These are phyloP conservation scores for Pleuronectes platessa DNA, from an alignment of 2,113 vertebrate species.

Conservation along the genomic window DNA sequence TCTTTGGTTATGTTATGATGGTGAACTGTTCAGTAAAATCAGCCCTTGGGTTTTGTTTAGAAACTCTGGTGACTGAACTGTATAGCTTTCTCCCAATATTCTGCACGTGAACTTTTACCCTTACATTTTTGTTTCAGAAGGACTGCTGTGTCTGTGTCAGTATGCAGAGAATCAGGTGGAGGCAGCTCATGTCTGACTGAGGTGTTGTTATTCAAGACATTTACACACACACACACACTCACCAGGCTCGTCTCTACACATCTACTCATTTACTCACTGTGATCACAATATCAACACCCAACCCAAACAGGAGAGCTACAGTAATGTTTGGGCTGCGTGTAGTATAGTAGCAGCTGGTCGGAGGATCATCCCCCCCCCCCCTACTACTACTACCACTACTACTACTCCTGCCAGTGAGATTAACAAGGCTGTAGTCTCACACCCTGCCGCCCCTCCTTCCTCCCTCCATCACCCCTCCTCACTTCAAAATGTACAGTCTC, in stretches of 20 bases:
- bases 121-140: slow-evolving; percentile 1
- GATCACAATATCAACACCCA: slow-evolving; percentile 26
- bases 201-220: too few relatives aligned
- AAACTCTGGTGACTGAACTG: too few relatives aligned
- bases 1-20: too few relatives aligned
- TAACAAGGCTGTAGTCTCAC: slow-evolving; percentile 61
- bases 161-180: slow-evolving; percentile 15
- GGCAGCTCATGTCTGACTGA: neutral
- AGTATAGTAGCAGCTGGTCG: slow-evolving; percentile 69
- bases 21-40: too few relatives aligned
- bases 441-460: slow-evolving; percentile 26
- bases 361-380: slow-evolving; percentile 55
- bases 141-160: neutral
- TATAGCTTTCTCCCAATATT: too few relatives aligned
- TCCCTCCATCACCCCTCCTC: slow-evolving; percentile 29
- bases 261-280: slow-evolving; percentile 19
- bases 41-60: too few relatives aligned
- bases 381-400: slow-evolving; percentile 2
- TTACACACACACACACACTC: neutral
- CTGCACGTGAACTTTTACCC: neutral
- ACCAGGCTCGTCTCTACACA: neutral
- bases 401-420: slow-evolving; percentile 56
- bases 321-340: slow-evolving; percentile 17
- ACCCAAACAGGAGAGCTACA: slow-evolving; percentile 11
- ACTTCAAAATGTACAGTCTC: slow-evolving; percentile 58